Evolutionary conservation across 1,140 invertebrate genomes (phyloP), one percentile per base, ranked within the genome.

Genomic region (Drosophila neocordata): DNA sequence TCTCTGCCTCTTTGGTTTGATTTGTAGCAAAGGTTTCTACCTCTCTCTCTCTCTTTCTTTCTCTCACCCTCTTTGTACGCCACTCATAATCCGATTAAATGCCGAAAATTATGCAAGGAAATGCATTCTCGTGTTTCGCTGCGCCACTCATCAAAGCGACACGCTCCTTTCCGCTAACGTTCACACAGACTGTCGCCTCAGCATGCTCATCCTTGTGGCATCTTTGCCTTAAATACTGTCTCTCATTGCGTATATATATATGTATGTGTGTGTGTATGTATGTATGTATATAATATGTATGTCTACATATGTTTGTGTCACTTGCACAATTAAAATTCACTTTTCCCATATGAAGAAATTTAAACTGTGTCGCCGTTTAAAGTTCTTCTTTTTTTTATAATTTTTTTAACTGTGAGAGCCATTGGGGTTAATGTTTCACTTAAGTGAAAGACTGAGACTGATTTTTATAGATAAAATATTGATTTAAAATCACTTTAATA

Each of bases 61-160:
- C 12, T 34, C n/a, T 24, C 12, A 24, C 41, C 35, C 31, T 34
- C 18, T 31, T 18, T 51, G 27, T 38, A 6, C 37, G 61, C 37
- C 51, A n/a, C 8, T 37, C 37, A 57, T 63, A 81, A 84, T 85
- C 81, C 78, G 81, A 74, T 85, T 87, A 81, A 81, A 82, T 58
- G 82, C 55, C 64, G 64, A 60, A 77, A 67, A 70, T 82, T 78
- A 83, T 82, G 69, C 79, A 69, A 65, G 52, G 51, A 77, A 78
- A 67, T 83, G 79, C 79, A 82, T 57, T 69, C 69, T 55, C 37
- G 11, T 65, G 60, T 63, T 63, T 48, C 27, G 6, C 27, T 35
- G 18, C 27, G 24, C 22, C 31, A 65, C n/a, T 7, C 56, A 31
- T 59, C 51, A 64, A 58, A 20, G 65, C 37, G 35, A 34, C 41